These are phyloP conservation scores for Anolis sagrei DNA, from an alignment of 2,113 vertebrate genomes.

Conservation along the genomic window DNA sequence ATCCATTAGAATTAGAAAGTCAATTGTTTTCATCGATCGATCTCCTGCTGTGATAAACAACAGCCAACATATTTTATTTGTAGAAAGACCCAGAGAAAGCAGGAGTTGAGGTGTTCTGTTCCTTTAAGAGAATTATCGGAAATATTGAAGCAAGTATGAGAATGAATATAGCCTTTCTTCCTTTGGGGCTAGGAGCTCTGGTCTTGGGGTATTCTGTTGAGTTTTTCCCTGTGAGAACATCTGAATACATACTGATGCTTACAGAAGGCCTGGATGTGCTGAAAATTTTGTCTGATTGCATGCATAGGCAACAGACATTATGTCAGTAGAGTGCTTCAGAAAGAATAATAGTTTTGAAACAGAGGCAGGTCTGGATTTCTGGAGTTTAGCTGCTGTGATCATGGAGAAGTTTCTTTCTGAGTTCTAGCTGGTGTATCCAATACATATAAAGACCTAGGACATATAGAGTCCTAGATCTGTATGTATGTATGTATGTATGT, in stretches of 20 bases:
- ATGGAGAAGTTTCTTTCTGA: conserved; percentile 1
- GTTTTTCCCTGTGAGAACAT: background rate
- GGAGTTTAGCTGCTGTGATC: background rate
- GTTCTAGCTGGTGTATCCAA: no score
- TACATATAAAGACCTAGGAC: no score
- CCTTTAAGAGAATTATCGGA: background rate
- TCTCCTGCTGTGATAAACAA: conserved; percentile 65
- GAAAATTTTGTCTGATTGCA: background rate
- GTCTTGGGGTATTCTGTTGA: background rate
- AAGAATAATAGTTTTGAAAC: background rate
- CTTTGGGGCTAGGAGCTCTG: background rate
- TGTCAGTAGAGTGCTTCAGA: background rate
- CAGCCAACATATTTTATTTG: conserved; percentile 59
- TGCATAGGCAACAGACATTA: background rate
- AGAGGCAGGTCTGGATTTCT: no score
- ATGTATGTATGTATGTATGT: no score
- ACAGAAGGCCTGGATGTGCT: no score
- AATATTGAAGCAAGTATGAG: background rate
- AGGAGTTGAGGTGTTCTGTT: background rate
- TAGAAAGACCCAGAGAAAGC: conserved; percentile 50
- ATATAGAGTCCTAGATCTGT: no score
- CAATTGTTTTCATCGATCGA: conserved; percentile 63
- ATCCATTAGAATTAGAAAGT: conserved; percentile 65
- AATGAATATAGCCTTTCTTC: background rate
- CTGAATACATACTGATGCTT: background rate